phyloP scores from a whole-genome alignment of 2,888 invertebrate species.

The Sicus ferrugineus region DNA sequence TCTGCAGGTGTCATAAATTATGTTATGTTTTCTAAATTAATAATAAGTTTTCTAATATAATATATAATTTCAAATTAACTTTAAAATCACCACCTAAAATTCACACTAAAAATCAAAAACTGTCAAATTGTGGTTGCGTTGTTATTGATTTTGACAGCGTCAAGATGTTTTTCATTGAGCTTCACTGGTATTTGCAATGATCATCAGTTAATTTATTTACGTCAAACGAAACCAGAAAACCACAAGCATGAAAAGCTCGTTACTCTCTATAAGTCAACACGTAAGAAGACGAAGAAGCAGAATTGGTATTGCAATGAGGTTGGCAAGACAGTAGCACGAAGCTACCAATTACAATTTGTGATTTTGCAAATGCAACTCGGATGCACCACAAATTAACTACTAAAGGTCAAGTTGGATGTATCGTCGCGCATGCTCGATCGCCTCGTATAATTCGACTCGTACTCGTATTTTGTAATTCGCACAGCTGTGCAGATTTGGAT shows the following conservation, averaged over 20 bases:
- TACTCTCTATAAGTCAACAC: neutral
- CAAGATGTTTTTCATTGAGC: neutral
- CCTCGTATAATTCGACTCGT: neutral
- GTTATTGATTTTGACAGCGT: slow-evolving; percentile 8
- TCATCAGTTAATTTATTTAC: neutral
- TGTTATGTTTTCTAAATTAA: too few species aligned
- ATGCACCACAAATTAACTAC: neutral
- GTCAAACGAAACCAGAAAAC: neutral
- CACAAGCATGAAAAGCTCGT: neutral
- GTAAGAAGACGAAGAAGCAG: neutral
- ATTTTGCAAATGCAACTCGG: neutral
- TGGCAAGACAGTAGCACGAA: too few species aligned
- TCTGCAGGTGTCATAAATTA: too few species aligned
- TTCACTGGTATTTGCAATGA: neutral
- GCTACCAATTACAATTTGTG: neutral
- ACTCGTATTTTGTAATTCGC: neutral
- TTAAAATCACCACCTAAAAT: neutral
- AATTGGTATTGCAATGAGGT: too few species aligned
- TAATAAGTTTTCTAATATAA: too few species aligned
- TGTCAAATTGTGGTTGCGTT: slow-evolving; percentile 13
- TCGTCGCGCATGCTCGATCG: too few species aligned
- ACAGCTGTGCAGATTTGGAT: neutral
- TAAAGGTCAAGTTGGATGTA: slow-evolving; percentile 5
- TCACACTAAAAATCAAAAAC: neutral
- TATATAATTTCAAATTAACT: too few species aligned